These are phyloP conservation scores for Atta texana DNA, from an alignment of 1,140 invertebrate species.

Conservation along the genomic window DNA sequence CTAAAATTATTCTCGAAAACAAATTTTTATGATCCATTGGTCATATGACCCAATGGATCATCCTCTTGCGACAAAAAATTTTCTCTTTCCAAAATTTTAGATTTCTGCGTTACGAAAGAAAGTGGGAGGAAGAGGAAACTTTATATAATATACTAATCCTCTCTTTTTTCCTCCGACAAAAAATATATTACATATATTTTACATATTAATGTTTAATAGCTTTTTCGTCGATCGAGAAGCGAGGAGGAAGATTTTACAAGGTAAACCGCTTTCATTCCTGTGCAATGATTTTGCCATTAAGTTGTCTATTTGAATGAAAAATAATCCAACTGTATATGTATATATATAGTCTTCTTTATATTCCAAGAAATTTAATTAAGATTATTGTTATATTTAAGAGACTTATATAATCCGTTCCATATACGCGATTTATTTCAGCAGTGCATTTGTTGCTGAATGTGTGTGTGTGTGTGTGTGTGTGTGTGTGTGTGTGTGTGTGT, in stretches of 20 bases:
- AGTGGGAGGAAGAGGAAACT: conserved; percentile 22
- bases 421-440: too few relatives aligned
- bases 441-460: too few relatives aligned
- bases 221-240: neutral
- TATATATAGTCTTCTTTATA: neutral
- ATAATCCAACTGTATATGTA: neutral
- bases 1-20: neutral
- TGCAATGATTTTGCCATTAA: conserved; percentile 41
- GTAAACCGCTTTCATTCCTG: conserved; percentile 39
- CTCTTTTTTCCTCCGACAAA: neutral
- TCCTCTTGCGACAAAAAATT: neutral
- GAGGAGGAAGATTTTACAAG: conserved; percentile 46
- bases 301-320: conserved; percentile 1
- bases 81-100: conserved; percentile 21
- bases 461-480: too few relatives aligned
- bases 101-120: neutral
- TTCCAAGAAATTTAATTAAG: neutral
- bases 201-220: conserved; percentile 19
- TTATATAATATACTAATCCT: conserved; percentile 30
- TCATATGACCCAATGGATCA: neutral
- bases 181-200: neutral
- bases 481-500: too few relatives aligned
- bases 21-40: neutral
- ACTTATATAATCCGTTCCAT: neutral
- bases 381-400: neutral